phyloP scores from a whole-genome alignment of 2,888 invertebrate species.

The Nomada hirtipes region DNA sequence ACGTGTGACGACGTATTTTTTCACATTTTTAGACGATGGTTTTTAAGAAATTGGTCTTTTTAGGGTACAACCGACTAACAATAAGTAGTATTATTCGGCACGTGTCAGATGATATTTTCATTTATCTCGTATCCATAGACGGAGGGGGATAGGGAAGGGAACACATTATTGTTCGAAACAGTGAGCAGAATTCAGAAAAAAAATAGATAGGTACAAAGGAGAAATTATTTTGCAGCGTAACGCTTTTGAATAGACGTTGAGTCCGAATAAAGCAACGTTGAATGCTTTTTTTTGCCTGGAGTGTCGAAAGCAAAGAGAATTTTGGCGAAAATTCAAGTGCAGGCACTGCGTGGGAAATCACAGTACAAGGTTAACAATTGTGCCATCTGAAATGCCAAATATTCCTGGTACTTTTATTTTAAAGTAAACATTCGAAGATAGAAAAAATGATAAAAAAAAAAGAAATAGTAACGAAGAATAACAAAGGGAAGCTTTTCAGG shows the following conservation, averaged over 20 bases:
- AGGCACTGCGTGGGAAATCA: slow-evolving; percentile 53
- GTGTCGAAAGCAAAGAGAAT: slow-evolving; percentile 50
- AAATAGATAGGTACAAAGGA: neutral
- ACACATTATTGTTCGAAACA: neutral
- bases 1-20: neutral
- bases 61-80: neutral
- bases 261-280: neutral
- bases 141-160: too few species aligned
- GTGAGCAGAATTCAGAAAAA: neutral
- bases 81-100: slow-evolving; percentile 47
- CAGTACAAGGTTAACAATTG: slow-evolving; percentile 59
- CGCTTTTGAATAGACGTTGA: slow-evolving; percentile 2
- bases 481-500: neutral
- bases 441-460: slow-evolving; percentile 11
- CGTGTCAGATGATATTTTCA: neutral
- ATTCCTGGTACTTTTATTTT: slow-evolving; percentile 53
- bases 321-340: slow-evolving; percentile 52
- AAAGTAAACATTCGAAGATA: slow-evolving; percentile 12
- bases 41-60: slow-evolving; percentile 7
- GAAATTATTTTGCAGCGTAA: slow-evolving; percentile 3
- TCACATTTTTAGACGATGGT: slow-evolving; percentile 1
- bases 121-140: slow-evolving; percentile 3
- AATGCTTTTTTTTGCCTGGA: slow-evolving; percentile 23
- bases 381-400: slow-evolving; percentile 71
- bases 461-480: slow-evolving; percentile 8